phyloP scores from a whole-genome alignment of 1,140 invertebrate genomes.

The Orius insidiosus region DNA sequence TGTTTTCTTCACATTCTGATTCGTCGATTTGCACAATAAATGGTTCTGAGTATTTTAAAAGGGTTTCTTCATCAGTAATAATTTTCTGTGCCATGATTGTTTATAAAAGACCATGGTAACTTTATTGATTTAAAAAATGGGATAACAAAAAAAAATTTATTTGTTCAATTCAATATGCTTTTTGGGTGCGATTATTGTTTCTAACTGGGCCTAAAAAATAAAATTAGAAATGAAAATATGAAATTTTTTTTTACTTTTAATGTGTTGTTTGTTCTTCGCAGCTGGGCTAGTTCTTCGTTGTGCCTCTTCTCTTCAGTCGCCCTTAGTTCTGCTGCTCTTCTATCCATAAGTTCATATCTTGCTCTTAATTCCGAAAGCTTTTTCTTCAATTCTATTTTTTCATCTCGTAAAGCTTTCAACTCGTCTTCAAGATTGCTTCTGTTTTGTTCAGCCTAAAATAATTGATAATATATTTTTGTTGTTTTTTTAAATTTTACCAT shows the following conservation, averaged over 20 bases:
- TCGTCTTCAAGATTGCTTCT: constrained; percentile 48
- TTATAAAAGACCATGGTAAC: too few species aligned
- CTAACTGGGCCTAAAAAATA: too few species aligned
- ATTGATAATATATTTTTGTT: too few species aligned
- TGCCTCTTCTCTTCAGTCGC: constrained; percentile 79
- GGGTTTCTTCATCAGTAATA: constrained; percentile 4
- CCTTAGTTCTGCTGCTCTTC: constrained; percentile 52
- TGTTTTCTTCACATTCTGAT: neutral
- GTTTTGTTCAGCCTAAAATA: constrained; percentile 39
- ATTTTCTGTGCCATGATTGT: neutral
- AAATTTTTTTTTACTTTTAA: constrained; percentile 49
- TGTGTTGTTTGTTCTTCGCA: constrained; percentile 84
- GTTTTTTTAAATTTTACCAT: constrained; percentile 34
- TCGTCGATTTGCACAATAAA: neutral
- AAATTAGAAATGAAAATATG: too few species aligned
- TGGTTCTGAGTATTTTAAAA: constrained; percentile 5
- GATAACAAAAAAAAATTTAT: too few species aligned
- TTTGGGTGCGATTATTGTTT: too few species aligned
- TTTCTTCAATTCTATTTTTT: constrained; percentile 59
- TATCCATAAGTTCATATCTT: constrained; percentile 52
- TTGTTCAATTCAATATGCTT: too few species aligned
- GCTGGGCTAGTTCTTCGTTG: constrained; percentile 70
- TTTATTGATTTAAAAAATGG: too few species aligned
- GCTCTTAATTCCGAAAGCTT: constrained; percentile 63
- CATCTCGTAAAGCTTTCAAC: constrained; percentile 40